Base-by-base conservation (phyloP, 2,888 invertebrate species). In the Himalopsyche japonica region DNA sequence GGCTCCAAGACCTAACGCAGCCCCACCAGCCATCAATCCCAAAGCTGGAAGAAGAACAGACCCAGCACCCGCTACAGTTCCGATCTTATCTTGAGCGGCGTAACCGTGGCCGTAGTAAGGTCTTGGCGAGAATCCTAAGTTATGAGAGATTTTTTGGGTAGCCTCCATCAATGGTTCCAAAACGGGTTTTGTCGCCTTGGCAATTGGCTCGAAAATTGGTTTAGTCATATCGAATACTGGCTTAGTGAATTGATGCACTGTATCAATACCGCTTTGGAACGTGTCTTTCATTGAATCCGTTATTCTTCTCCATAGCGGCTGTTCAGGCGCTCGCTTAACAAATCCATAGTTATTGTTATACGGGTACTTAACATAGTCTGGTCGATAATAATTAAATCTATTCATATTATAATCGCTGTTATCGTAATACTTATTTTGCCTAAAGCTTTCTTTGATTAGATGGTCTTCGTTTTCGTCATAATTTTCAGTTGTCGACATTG, bases 21-120 rank as follows among this genome's bases (percentile, higher is more conserved):
- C 96, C 18, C 96, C 96, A n/a, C 96, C 96, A 12, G 96, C 96
- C 88, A 97, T 95, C 7, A 96, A 90, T 4, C 96, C 95, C 30
- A 96, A 90, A 0, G 96, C 96, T 24, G 96, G 96, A 1, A 96
- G 90, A 89, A 96, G 94, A 0, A 95, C 95, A 0, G 94, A 93
- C 0, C 93, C 93, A 0, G 92, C 89, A 2, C 92, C 92, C 0
- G 94, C 93, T 2, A 92, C 90, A 8, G 93, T 93, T 1, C 95
- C 95, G 10, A 95, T 92, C 89, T 95, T 95, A 85, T 95, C 95
- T 88, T 94, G 93, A 0, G 92, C 91, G 12, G 90, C 91, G 48
- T 88, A 87, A 70, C 88, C 88, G 7, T 87, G 92, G 70, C 90
- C 90, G 87, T 92, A 91, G 76, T 91, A 89, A 15, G 88, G 82